Evolutionary conservation across 2,888 invertebrate genomes (phyloP).

Genomic region (Mythimna lalbum): DNA sequence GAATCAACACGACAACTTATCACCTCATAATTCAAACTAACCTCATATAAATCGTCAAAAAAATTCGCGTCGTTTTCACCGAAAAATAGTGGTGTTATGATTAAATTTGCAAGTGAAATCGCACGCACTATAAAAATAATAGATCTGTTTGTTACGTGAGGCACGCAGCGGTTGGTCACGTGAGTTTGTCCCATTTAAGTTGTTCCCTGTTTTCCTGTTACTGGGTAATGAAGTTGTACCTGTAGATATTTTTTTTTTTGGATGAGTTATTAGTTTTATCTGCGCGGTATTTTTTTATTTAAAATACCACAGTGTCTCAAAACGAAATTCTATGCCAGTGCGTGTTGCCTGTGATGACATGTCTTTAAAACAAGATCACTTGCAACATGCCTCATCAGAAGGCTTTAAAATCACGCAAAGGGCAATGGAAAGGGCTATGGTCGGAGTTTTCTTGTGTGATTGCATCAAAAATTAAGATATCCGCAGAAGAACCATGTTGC

Average conservation of each 20-base stretch:
- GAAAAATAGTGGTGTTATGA: conserved; percentile 27
- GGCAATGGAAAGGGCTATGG: too few relatives aligned
- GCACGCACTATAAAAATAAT: conserved; percentile 60
- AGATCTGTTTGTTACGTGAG: conserved; percentile 69
- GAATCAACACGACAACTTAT: conserved; percentile 6
- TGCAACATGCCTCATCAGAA: too few relatives aligned
- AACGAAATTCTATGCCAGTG: too few relatives aligned
- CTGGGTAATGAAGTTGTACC: conserved; percentile 32
- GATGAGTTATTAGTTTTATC: not conserved
- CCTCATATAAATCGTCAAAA: conserved; percentile 14
- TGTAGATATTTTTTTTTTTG: not conserved
- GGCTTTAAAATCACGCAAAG: too few relatives aligned
- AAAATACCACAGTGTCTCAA: too few relatives aligned
- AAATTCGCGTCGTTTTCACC: conserved; percentile 25
- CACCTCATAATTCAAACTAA: conserved; percentile 24
- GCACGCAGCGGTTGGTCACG: conserved; percentile 64
- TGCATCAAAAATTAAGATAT: too few relatives aligned
- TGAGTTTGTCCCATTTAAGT: conserved; percentile 33
- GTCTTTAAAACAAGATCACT: too few relatives aligned
- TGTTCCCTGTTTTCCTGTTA: conserved; percentile 32
- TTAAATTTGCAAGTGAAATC: conserved; percentile 66
- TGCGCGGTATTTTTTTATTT: too few relatives aligned
- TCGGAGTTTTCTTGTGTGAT: too few relatives aligned
- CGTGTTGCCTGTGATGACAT: too few relatives aligned
- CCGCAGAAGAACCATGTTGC: too few relatives aligned